Evolutionary conservation across 2,797 vertebrate species (phyloP), one percentile per base, ranked within the genome.

Genomic region (Coendou prehensilis): DNA sequence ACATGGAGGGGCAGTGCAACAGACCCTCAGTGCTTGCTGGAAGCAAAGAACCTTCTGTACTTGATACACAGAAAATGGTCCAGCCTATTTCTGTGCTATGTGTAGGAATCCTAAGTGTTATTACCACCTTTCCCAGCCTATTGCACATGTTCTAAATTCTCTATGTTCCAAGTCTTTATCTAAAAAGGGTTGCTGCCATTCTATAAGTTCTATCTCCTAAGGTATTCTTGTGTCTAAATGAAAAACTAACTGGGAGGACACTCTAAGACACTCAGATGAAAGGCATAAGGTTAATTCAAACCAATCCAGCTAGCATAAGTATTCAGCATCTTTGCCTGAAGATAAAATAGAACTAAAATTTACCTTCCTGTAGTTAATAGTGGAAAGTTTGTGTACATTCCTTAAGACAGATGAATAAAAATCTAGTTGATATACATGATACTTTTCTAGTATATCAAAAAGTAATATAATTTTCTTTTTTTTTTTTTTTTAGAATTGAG

Each of bases 261-360:
- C 13, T 63, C 2, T 22, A 57, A 90, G 56, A 80, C 41, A 59
- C 8, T 80, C 13, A 59, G 76, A 85, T 90, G 41, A 97, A 97
- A 94, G 23, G 33, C n/a, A 81, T 45, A 84, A 52, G 33, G 15
- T 73, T 93, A 94, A 57, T 96, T 93, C 52, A 95, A 93, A 93
- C 50, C 54, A 59, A 14, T 64, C 9, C 47, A 82, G 11, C 20
- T 26, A 52, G 10, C 23, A 4, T 59, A 91, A 41, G 4, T 50
- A 83, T 78, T 86, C 57, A 75, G n/a, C 28, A 64, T 3, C 10
- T 93, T 87, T 83, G 6, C 37, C 15, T 87, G 11, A 87, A 93
- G 79, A 91, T 69, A 88, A 96, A 96, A 96, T 59, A 57, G 23
- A 88, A 59, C 30, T 88, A n/a, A 80, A 95, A 47, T 9, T 18